These are phyloP conservation scores for Pholis gunnellus DNA, from an alignment of 2,113 vertebrate genomes.

Conservation along the genomic window DNA sequence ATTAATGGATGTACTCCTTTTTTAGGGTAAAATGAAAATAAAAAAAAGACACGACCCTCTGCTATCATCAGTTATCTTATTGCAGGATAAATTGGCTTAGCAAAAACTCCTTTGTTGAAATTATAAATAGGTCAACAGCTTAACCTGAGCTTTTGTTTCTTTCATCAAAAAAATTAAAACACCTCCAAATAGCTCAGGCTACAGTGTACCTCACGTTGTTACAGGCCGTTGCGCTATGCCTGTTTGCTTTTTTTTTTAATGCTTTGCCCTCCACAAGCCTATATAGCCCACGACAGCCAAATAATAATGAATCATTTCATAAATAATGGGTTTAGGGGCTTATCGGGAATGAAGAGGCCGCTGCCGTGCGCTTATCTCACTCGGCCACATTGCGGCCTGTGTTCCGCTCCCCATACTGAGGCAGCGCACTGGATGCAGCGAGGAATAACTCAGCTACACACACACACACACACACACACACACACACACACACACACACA, in stretches of 20 bases:
- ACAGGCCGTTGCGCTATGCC: slow-evolving; percentile 68
- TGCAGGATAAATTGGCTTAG: slow-evolving; percentile 50
- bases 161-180: slow-evolving; percentile 60
- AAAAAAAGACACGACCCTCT: slow-evolving; percentile 7
- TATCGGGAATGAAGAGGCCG: slow-evolving; percentile 93
- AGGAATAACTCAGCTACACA: slow-evolving; percentile 87
- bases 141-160: slow-evolving; percentile 74
- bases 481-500: slow-evolving; percentile 79
- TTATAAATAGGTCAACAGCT: slow-evolving; percentile 67
- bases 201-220: slow-evolving; percentile 70
- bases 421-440: slow-evolving; percentile 89
- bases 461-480: slow-evolving; percentile 77
- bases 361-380: slow-evolving; percentile 91
- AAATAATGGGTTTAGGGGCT: slow-evolving; percentile 94
- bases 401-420: slow-evolving; percentile 94
- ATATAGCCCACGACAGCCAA: slow-evolving; percentile 87
- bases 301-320: slow-evolving; percentile 98
- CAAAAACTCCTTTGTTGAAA: slow-evolving; percentile 27
- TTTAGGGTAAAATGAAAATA: slow-evolving; percentile 10
- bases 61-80: slow-evolving; percentile 53
- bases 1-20: slow-evolving; percentile 26
- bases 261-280: slow-evolving; percentile 90
- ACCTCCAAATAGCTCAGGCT: slow-evolving; percentile 59
- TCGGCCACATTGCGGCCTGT: slow-evolving; percentile 93
- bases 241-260: slow-evolving; percentile 81